Conservation (phyloP, 2,888 invertebrate genomes). For the Spatulosminthurus flaviceps region DNA sequence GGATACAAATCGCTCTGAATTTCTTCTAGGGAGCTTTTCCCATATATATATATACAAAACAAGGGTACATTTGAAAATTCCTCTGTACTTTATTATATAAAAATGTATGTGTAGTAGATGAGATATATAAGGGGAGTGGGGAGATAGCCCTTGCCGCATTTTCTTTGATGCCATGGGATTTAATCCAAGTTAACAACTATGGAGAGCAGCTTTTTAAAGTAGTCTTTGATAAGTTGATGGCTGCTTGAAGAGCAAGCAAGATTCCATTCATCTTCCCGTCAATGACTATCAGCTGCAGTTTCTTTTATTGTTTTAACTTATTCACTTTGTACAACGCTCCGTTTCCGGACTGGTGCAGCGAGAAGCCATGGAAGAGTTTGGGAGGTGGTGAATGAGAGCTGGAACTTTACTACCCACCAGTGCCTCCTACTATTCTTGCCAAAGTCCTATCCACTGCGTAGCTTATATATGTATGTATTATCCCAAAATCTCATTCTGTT, state of each 20-base stretch:
- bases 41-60: too few species aligned
- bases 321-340: background rate
- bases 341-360: background rate
- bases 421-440: too few species aligned
- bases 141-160: background rate
- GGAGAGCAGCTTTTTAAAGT: background rate
- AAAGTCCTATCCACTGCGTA: too few species aligned
- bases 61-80: too few species aligned
- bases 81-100: too few species aligned
- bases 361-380: background rate
- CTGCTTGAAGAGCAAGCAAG: background rate
- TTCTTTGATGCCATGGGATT: constrained; percentile 7
- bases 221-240: background rate
- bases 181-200: constrained; percentile 27
- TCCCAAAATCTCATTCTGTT: constrained; percentile 4
- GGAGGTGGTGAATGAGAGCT: background rate
- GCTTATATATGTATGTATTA: too few species aligned
- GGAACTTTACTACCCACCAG: background rate
- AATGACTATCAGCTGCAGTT: constrained; percentile 7
- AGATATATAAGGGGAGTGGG: too few species aligned
- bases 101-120: too few species aligned
- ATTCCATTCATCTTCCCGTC: background rate
- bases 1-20: too few species aligned
- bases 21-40: too few species aligned
- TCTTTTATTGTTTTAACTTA: constrained; percentile 20